Percentiles rank a stretch among this genome's conserved stretches.
These are phyloP conservation scores for Drosophila virilis DNA, from an alignment of 1,140 invertebrate species.

Conservation along the genomic window DNA sequence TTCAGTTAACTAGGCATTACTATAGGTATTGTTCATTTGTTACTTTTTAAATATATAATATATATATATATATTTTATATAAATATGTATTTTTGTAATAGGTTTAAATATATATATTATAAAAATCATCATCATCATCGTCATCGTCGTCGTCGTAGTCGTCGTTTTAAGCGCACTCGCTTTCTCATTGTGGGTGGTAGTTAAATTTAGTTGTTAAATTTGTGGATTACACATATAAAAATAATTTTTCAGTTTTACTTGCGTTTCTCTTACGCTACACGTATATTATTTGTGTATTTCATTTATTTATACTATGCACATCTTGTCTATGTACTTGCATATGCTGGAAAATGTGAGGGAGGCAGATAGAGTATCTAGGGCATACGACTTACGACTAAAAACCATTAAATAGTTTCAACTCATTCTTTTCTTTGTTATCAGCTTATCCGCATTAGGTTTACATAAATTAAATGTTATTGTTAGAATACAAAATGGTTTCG, in stretches of 20 bases:
- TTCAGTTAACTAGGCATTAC: conserved; percentile 80
- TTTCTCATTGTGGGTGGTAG: conserved; percentile 48
- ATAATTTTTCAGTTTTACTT: conserved; percentile 50
- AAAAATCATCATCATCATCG: conserved; percentile 44
- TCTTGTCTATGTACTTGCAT: conserved; percentile 28
- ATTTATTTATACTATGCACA: conserved; percentile 24
- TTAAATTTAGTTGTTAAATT: conserved; percentile 62
- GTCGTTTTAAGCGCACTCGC: conserved; percentile 30
- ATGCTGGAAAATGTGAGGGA: conserved; percentile 29
- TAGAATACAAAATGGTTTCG: conserved; percentile 49
- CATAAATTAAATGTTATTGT: conserved; percentile 40
- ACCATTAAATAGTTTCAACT: conserved; percentile 70
- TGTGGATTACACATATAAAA: conserved; percentile 76
- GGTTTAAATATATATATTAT: conserved; percentile 52
- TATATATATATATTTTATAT: conserved; percentile 35
- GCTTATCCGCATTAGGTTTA: conserved; percentile 38
- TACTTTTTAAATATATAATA: conserved; percentile 51
- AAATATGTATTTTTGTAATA: conserved; percentile 30
- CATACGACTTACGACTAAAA: conserved; percentile 60
- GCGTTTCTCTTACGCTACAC: conserved; percentile 41
- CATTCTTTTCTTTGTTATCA: conserved; percentile 28
- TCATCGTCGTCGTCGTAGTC: conserved; percentile 13
- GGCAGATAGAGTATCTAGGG: conserved; percentile 29
- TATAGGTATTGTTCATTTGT: conserved; percentile 78
- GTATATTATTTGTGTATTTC: conserved; percentile 30